Evolutionary conservation across 1,140 invertebrate genomes (phyloP).

Genomic region (Oncopeltus fasciatus): DNA sequence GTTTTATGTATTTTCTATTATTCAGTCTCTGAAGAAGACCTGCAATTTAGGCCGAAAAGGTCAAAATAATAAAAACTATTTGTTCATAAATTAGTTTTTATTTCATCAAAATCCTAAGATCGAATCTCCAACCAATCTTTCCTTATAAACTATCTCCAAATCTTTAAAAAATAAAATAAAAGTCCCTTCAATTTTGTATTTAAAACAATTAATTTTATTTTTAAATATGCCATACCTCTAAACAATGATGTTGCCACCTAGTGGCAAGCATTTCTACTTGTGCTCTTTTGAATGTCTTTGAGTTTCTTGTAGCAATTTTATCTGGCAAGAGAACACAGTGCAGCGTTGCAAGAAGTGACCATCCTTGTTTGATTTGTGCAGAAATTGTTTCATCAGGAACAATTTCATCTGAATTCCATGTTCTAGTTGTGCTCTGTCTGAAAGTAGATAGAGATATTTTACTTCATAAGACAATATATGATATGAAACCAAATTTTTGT

Average conservation of each 20-base stretch:
- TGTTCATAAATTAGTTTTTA: too few relatives aligned
- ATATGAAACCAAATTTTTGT: too few relatives aligned
- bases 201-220: too few relatives aligned
- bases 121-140: background rate
- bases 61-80: too few relatives aligned
- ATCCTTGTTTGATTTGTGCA: slow-evolving; percentile 86
- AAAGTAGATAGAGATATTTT: background rate
- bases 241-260: slow-evolving; percentile 94
- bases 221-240: slow-evolving; percentile 55
- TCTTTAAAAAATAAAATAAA: too few relatives aligned
- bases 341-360: slow-evolving; percentile 86
- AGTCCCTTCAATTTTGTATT: too few relatives aligned
- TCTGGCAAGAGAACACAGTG: slow-evolving; percentile 94
- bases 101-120: too few relatives aligned
- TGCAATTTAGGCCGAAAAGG: too few relatives aligned
- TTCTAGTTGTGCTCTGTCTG: slow-evolving; percentile 25
- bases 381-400: slow-evolving; percentile 66
- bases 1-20: too few relatives aligned
- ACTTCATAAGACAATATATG: too few relatives aligned
- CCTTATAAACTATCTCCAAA: background rate
- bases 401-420: slow-evolving; percentile 56
- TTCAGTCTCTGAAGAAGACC: too few relatives aligned
- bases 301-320: slow-evolving; percentile 53
- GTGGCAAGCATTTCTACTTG: slow-evolving; percentile 94
- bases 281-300: slow-evolving; percentile 73